Conservation (phyloP, 2,888 invertebrate genomes). For the Listrodromus nycthemerus region DNA sequence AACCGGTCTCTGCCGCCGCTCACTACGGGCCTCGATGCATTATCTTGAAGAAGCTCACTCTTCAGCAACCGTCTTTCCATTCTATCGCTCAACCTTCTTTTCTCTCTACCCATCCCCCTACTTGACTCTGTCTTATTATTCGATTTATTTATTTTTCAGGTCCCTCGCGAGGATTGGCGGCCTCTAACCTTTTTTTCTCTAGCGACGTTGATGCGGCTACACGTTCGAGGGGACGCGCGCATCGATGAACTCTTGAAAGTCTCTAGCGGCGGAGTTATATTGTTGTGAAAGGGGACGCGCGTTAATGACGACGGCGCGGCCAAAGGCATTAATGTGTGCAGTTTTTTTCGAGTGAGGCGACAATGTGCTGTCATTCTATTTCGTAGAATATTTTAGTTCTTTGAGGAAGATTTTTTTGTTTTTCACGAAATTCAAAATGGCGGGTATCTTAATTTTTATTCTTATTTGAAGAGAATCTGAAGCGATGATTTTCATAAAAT, state of each 20-base stretch:
- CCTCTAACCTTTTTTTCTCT: slow-evolving; percentile 38
- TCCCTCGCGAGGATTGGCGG: slow-evolving; percentile 40
- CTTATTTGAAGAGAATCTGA: no score
- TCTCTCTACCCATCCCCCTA: slow-evolving; percentile 8
- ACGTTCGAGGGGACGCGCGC: slow-evolving; percentile 53
- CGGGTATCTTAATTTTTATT: no score
- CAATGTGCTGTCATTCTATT: not conserved
- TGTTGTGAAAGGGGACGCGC: slow-evolving; percentile 23
- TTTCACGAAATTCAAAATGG: no score
- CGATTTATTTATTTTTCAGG: slow-evolving; percentile 63
- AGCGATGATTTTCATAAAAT: no score
- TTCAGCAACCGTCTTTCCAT: slow-evolving; percentile 39
- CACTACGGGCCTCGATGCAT: slow-evolving; percentile 46
- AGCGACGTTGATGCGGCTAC: slow-evolving; percentile 49
- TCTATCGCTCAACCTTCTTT: slow-evolving; percentile 37
- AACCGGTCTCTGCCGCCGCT: slow-evolving; percentile 62
- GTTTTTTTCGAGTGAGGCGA: not conserved
- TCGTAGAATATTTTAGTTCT: not conserved
- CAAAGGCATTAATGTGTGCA: slow-evolving; percentile 16
- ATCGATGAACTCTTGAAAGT: slow-evolving; percentile 59
- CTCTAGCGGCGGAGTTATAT: slow-evolving; percentile 55
- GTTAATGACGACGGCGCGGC: not conserved
- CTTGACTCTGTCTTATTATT: slow-evolving; percentile 53
- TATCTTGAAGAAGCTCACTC: slow-evolving; percentile 67
- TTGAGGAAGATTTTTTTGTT: no score